Base-by-base conservation (phyloP, 2,888 invertebrate species). In the Empis livida region DNA sequence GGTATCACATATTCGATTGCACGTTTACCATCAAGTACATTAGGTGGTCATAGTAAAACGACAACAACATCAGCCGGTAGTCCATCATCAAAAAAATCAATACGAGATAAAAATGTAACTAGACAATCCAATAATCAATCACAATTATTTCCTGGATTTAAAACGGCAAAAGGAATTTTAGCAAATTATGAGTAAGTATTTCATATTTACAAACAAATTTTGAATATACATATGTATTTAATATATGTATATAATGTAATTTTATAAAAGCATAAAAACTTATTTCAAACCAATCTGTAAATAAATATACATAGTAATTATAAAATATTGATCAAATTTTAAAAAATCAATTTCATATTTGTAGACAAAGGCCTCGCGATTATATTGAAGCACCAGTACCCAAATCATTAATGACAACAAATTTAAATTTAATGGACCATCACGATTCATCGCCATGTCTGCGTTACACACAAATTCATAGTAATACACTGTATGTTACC, bases 391-490 rank as follows among this genome's bases (percentile, higher is more conserved):
- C 69, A 44, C 69, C 70, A 48, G 57, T 70, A 49, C 68, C 70
- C 43, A 68, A 70, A 59, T 67, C 68, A 62, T 69, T 39, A 60
- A 61, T 31, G 66, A 64, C 55, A 56, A 60, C 5, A 59, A 57
- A 14, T 58, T 59, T 10, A 49, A 39, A 13, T 54, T 51, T 51
- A 56, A 55, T 50, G 51, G 55, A 37, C 39, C 58, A 10, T 53
- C 17, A 17, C 17, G 35, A 35, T 13, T 35, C 41, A 14, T 20
- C 41, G 13, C 15, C 71, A 61, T 75, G 75, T 54, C 69, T 75
- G 45, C 71, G 74, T 52, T 75, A 71, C 52, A 75, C 75, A 53
- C 73, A 74, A 51, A 65, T 73, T 45, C 71, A 73, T 2, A 56
- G 14, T 27, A 48, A 42, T 41, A 30, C 16, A 20, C 17, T 48